These are phyloP conservation scores for Semnornis frantzii DNA, from an alignment of 2,113 vertebrate species.

Conservation along the genomic window DNA sequence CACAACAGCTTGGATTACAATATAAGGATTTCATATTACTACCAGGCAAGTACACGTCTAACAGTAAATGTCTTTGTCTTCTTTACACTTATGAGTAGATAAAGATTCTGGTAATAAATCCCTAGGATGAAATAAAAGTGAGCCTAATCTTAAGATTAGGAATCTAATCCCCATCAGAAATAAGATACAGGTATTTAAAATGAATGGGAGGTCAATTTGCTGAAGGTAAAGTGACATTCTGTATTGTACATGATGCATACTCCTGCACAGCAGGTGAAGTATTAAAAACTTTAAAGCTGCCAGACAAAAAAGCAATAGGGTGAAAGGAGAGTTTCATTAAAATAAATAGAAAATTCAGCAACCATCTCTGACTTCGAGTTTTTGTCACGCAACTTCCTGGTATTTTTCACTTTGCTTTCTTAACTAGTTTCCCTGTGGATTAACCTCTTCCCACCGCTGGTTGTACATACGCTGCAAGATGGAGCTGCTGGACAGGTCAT, in stretches of 20 bases:
- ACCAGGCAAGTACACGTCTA: neutral
- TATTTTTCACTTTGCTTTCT: neutral
- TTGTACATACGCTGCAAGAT: constrained; percentile 7
- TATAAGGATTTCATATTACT: neutral
- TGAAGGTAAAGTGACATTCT: neutral
- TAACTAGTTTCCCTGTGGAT: constrained; percentile 67
- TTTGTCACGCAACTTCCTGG: neutral
- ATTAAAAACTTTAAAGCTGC: neutral
- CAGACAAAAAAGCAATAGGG: neutral
- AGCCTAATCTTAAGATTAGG: constrained; percentile 22
- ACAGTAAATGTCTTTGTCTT: neutral
- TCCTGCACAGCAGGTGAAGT: neutral
- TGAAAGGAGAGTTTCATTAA: neutral
- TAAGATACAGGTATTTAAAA: neutral
- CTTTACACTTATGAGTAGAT: neutral
- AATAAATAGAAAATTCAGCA: neutral
- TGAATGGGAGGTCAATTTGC: neutral
- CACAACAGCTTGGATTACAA: neutral
- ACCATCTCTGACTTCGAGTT: neutral
- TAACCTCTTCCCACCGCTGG: constrained; percentile 72
- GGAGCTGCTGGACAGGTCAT: constrained; percentile 64
- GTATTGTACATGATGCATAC: neutral
- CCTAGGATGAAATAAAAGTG: neutral
- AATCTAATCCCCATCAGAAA: constrained; percentile 23
- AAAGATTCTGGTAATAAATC: neutral